Evolutionary conservation across 2,888 invertebrate species (phyloP).

Genomic region (Zygogramma bicolorata): DNA sequence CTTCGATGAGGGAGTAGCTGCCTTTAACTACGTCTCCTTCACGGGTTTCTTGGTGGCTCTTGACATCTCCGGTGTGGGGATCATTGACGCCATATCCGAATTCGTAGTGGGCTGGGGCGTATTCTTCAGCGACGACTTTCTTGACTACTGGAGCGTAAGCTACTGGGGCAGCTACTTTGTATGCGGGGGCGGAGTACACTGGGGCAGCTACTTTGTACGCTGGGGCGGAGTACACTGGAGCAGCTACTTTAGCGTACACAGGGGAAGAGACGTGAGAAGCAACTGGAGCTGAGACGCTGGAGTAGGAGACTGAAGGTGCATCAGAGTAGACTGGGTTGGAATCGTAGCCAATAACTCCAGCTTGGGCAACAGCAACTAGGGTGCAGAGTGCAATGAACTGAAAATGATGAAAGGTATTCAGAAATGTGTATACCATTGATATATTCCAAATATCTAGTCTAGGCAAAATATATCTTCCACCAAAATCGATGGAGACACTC

Average conservation of each 20-base stretch:
- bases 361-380: constrained; percentile 44
- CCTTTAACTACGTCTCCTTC: constrained; percentile 68
- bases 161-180: constrained; percentile 48
- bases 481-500: too few species aligned
- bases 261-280: constrained; percentile 16
- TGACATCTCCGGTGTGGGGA: constrained; percentile 56
- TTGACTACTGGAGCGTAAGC: constrained; percentile 32
- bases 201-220: constrained; percentile 49
- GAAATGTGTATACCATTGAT: too few species aligned
- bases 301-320: constrained; percentile 54
- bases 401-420: constrained; percentile 19
- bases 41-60: constrained; percentile 63
- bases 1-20: constrained; percentile 67
- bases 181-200: constrained; percentile 34
- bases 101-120: constrained; percentile 39
- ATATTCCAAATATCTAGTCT: too few species aligned
- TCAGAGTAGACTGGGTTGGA: constrained; percentile 36
- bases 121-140: constrained; percentile 46
- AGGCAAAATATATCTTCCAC: too few species aligned
- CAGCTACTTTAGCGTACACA: constrained; percentile 29
- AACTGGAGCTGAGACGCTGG: constrained; percentile 26
- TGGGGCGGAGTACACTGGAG: constrained; percentile 21
- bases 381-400: constrained; percentile 42
- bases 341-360: constrained; percentile 38
- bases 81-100: constrained; percentile 41